These are phyloP conservation scores for Drosophila putrida DNA, from an alignment of 2,888 invertebrate species.

Conservation along the genomic window DNA sequence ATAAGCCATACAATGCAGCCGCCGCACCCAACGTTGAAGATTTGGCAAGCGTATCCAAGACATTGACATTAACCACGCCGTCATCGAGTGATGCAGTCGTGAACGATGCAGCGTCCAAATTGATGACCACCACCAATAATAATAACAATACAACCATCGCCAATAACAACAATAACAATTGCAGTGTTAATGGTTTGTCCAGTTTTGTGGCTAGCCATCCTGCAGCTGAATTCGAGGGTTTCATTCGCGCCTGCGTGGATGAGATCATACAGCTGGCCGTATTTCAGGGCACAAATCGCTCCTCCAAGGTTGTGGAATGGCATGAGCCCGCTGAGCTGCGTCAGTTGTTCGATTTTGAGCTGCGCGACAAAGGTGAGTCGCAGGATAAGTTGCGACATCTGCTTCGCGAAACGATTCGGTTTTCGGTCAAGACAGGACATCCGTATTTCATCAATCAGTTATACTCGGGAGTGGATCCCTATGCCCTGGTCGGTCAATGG, in stretches of 20 bases:
- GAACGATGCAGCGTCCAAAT: constrained; percentile 21
- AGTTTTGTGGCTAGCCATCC: constrained; percentile 87
- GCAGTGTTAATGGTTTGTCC: constrained; percentile 39
- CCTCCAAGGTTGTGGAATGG: constrained; percentile 93
- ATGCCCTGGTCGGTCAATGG: constrained; percentile 94
- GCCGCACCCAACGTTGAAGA: constrained; percentile 54
- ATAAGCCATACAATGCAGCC: constrained; percentile 73
- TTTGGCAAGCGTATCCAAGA: constrained; percentile 63
- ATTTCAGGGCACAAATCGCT: constrained; percentile 90
- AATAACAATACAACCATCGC: constrained; percentile 22
- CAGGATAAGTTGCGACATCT: constrained; percentile 90
- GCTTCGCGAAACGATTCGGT: constrained; percentile 90
- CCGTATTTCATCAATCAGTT: constrained; percentile 96
- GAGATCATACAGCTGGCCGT: constrained; percentile 91
- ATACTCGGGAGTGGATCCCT: constrained; percentile 94
- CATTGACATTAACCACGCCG: constrained; percentile 61
- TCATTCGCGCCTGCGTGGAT: constrained; percentile 90
- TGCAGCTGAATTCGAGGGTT: constrained; percentile 88
- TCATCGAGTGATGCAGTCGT: constrained; percentile 59
- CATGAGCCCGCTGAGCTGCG: constrained; percentile 90
- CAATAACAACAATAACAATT: constrained; percentile 22
- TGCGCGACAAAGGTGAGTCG: constrained; percentile 87
- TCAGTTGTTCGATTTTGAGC: constrained; percentile 88
- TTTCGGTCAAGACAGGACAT: constrained; percentile 96
- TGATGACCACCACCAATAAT: constrained; percentile 3